phyloP scores from a whole-genome alignment of 2,888 invertebrate species.

The Didymodactylos carnosus region DNA sequence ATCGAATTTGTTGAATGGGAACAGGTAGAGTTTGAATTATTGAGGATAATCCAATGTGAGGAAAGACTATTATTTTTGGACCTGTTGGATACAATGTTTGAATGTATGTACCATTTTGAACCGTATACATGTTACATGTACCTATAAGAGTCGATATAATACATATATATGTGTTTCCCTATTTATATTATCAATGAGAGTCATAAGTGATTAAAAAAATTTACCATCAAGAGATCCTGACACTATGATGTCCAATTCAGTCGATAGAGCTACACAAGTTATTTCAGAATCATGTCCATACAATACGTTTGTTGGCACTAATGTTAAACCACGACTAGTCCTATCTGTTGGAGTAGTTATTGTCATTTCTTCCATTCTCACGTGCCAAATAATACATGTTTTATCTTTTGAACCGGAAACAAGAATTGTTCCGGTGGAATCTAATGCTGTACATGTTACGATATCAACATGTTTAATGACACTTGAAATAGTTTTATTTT shows the following conservation, averaged over 20 bases:
- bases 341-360: no score
- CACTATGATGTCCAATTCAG: constrained; percentile 44
- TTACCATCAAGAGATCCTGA: constrained; percentile 37
- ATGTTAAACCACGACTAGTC: no score
- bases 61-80: no score
- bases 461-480: constrained; percentile 33
- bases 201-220: no score
- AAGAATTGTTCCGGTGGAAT: constrained; percentile 42
- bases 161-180: no score
- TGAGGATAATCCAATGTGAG: no score
- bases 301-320: constrained; percentile 41
- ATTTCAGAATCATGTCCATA: constrained; percentile 45
- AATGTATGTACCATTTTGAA: constrained; percentile 44
- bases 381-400: constrained; percentile 45
- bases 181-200: no score
- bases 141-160: no score
- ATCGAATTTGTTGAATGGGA: constrained; percentile 17
- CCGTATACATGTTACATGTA: constrained; percentile 44
- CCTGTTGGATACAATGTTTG: constrained; percentile 34
- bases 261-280: constrained; percentile 43
- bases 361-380: no score
- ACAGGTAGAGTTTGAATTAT: not conserved
- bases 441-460: constrained; percentile 44
- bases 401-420: constrained; percentile 46
- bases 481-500: not conserved